phyloP scores from a whole-genome alignment of 2,888 invertebrate species.

The Pseudanteris insignis region DNA sequence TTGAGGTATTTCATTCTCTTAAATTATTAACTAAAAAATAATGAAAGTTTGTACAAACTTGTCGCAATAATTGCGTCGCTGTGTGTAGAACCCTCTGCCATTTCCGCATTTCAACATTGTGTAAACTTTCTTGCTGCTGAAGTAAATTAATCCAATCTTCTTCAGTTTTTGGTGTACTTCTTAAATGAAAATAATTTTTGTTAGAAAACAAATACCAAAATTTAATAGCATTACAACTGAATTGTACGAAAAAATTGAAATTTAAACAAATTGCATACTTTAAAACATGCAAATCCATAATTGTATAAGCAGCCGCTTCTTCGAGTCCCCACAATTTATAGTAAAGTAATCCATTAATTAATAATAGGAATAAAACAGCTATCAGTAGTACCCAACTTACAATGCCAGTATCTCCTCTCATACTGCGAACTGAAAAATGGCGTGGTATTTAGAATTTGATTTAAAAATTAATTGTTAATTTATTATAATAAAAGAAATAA shows the following conservation, averaged over 20 bases:
- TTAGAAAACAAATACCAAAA: neutral
- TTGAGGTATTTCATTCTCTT: slow-evolving; percentile 11
- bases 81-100: slow-evolving; percentile 82
- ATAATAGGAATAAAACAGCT: slow-evolving; percentile 72
- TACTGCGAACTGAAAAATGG: slow-evolving; percentile 48
- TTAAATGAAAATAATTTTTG: slow-evolving; percentile 55
- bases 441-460: too few species aligned
- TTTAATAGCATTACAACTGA: slow-evolving; percentile 1
- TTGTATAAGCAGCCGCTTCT: slow-evolving; percentile 68
- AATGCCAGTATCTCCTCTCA: slow-evolving; percentile 54
- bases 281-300: slow-evolving; percentile 69
- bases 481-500: neutral
- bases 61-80: slow-evolving; percentile 76
- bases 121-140: slow-evolving; percentile 82
- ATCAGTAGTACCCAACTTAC: slow-evolving; percentile 70
- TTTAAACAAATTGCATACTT: slow-evolving; percentile 61
- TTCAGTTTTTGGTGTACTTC: slow-evolving; percentile 77
- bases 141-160: slow-evolving; percentile 85
- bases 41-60: slow-evolving; percentile 69
- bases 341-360: slow-evolving; percentile 83
- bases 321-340: slow-evolving; percentile 83
- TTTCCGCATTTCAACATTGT: slow-evolving; percentile 81
- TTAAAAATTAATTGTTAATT: too few species aligned
- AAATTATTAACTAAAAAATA: slow-evolving; percentile 12
- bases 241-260: too few species aligned